Percentiles rank a stretch among this genome's conserved stretches.
phyloP scores from a whole-genome alignment of 2,113 vertebrate genomes.

The Thinocorus orbignyianus region DNA sequence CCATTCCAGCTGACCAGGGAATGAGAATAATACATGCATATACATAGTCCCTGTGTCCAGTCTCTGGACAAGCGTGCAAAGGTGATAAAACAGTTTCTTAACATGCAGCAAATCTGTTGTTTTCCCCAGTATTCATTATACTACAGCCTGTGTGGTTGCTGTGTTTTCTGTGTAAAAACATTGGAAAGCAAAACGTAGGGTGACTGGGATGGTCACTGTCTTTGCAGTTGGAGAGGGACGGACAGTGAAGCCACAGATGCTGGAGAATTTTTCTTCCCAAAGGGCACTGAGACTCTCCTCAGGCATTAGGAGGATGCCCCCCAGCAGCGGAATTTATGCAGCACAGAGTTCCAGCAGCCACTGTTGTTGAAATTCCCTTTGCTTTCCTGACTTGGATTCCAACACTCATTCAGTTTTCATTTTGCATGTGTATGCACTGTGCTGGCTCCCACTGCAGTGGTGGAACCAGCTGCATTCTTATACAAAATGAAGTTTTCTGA shows the following conservation, averaged over 20 bases:
- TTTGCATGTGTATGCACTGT: background rate
- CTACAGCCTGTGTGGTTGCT: background rate
- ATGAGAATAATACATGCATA: background rate
- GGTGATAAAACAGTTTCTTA: background rate
- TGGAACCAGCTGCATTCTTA: background rate
- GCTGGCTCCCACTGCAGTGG: background rate
- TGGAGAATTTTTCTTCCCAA: background rate
- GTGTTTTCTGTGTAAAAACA: background rate
- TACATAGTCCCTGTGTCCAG: background rate
- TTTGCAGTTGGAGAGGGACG: background rate
- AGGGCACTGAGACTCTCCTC: background rate
- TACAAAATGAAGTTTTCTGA: background rate
- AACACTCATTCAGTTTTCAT: background rate
- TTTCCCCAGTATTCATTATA: fast-evolving
- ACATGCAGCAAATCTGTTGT: background rate
- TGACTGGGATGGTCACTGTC: background rate
- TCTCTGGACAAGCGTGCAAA: background rate
- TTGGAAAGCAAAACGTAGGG: background rate
- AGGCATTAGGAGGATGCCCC: background rate
- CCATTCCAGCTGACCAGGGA: background rate
- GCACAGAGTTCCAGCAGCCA: background rate
- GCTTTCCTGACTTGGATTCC: background rate
- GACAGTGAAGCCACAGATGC: background rate
- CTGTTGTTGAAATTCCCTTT: background rate
- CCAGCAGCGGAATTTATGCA: background rate